Conservation (phyloP, 35 echinoderm and acorn worm species). For the Apostichopus japonicus region DNA sequence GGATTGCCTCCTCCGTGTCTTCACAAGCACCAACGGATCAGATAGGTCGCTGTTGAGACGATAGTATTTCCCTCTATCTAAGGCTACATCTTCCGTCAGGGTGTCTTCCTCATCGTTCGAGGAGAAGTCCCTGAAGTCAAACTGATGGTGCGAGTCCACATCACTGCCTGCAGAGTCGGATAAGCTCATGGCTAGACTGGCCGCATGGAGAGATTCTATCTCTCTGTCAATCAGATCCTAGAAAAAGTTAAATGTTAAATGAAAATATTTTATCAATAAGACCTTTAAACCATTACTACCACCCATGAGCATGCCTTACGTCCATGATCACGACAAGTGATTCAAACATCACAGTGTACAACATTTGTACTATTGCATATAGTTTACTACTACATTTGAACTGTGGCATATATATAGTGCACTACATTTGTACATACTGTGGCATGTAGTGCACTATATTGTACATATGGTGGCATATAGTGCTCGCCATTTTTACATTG, state of each 20-base stretch:
- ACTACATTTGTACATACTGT: too few species aligned
- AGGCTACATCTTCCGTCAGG: neutral
- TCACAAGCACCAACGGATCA: conserved; percentile 15
- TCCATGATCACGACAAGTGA: too few species aligned
- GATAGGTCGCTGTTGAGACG: neutral
- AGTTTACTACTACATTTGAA: too few species aligned
- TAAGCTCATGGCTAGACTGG: conserved; percentile 68
- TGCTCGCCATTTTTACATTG: too few species aligned
- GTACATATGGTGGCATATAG: too few species aligned
- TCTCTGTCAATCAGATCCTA: conserved; percentile 81
- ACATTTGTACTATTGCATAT: too few species aligned
- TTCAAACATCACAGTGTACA: too few species aligned
- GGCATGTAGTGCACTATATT: too few species aligned
- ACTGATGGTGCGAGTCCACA: neutral
- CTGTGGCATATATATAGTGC: too few species aligned
- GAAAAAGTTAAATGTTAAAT: neutral
- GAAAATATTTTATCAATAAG: neutral
- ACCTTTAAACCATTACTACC: neutral
- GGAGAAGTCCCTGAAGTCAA: neutral
- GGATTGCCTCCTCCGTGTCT: neutral
- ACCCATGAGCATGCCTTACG: neutral
- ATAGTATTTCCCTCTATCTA: neutral
- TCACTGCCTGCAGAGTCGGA: neutral
- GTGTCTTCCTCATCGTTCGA: neutral
- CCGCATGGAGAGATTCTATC: conserved; percentile 80